phyloP scores from a whole-genome alignment of 2,797 vertebrate genomes.

The Peromyscus eremicus region DNA sequence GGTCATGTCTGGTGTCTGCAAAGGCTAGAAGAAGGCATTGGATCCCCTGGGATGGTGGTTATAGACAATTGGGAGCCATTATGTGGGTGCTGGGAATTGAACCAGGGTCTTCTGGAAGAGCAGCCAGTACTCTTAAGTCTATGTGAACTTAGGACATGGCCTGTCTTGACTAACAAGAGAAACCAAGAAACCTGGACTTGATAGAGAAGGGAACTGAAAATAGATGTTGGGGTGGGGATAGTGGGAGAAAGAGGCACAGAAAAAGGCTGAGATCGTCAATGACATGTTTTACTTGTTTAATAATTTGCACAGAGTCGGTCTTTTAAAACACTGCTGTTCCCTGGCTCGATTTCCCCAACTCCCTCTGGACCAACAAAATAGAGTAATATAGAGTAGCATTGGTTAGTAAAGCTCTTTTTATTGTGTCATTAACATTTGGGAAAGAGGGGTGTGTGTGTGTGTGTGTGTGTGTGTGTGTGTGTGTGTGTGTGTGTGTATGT shows the following conservation, averaged over 20 bases:
- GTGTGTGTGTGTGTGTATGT: too few relatives aligned
- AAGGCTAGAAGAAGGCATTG: not conserved
- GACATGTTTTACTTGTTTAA: not conserved
- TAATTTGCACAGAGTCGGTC: not conserved
- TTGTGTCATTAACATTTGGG: slow-evolving; percentile 21
- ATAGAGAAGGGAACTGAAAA: not conserved
- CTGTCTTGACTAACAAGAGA: slow-evolving; percentile 4
- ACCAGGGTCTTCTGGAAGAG: not conserved
- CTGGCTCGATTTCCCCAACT: not conserved
- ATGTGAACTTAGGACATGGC: not conserved
- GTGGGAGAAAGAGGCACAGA: not conserved
- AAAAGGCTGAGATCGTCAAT: not conserved
- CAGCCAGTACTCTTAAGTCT: not conserved
- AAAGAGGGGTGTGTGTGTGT: not conserved
- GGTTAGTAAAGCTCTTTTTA: not conserved
- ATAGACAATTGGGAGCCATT: not conserved
- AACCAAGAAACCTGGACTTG: not conserved
- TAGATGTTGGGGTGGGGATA: not conserved
- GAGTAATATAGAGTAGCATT: not conserved
- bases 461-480: not conserved
- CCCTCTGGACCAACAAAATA: not conserved
- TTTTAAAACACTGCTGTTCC: not conserved
- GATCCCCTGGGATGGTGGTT: not conserved
- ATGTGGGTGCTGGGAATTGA: not conserved
- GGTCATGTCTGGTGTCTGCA: not conserved